phyloP scores from a whole-genome alignment of 2,113 vertebrate genomes.

The Cygnus buccinator region DNA sequence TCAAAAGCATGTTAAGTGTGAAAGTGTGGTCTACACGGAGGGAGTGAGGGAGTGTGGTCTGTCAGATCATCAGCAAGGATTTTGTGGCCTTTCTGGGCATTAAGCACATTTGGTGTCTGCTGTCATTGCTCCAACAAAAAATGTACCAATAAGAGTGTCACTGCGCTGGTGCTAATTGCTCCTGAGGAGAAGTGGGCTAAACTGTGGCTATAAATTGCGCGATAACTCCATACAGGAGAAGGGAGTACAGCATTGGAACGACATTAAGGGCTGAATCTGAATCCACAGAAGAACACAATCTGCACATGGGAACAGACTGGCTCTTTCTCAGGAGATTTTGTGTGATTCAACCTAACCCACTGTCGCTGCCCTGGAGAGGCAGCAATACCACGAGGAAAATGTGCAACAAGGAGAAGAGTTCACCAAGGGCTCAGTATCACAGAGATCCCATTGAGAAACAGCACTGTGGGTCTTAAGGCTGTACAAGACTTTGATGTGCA shows the following conservation, averaged over 20 bases:
- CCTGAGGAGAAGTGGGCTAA: background rate
- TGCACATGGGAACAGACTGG: background rate
- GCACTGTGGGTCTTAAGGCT: background rate
- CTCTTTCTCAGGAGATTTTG: background rate
- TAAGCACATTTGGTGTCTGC: background rate
- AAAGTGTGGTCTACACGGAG: conserved; percentile 48
- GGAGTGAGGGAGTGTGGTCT: conserved; percentile 26
- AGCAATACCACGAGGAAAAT: background rate
- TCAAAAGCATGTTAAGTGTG: conserved; percentile 55
- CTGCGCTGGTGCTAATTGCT: background rate
- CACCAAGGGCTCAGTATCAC: background rate
- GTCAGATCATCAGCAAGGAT: conserved; percentile 32
- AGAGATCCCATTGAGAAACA: background rate
- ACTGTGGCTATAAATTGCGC: background rate
- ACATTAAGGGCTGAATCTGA: background rate
- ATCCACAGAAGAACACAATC: background rate
- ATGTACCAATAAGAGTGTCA: background rate
- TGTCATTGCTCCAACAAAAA: background rate
- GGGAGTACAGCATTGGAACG: background rate
- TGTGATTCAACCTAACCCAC: background rate
- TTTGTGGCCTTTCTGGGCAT: background rate
- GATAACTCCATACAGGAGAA: background rate
- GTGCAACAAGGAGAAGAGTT: background rate
- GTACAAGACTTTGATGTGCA: background rate
- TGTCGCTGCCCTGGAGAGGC: background rate